Evolutionary conservation across 1,140 invertebrate genomes (phyloP), one percentile per base, ranked within the genome.

Genomic region (Bombus waltoni): DNA sequence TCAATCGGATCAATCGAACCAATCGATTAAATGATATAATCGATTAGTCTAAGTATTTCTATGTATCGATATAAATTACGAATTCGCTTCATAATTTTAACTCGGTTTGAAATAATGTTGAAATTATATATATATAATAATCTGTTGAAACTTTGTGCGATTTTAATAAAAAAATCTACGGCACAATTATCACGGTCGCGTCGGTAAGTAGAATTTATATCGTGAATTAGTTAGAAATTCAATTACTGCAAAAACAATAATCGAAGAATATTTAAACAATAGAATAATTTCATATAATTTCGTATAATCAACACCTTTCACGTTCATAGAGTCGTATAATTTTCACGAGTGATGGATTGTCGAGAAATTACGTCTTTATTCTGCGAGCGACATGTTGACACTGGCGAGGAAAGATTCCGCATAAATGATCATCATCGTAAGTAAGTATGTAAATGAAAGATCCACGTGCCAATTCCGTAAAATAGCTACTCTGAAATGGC

Each of bases 401-500:
- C 87, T 86, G 28, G 3, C 32, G 32, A 70, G 38, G 8, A 77
- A 74, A 18, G 18, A 65, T 86, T 81, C 5, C 68, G 4, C 0
- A 13, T 25, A n/a, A 47, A 13, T 10, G 28, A 62, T n/a, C 2
- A 8, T 59, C 47, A 44, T 59, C 83, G 28, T 11, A 28, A 4
- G 59, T 62, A 53, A 8, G 5, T 62, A 11, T 11, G 77, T 65
- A 25, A 81, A 81, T 70, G 73, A 74, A 53, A 71, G 78, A 47
- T 28, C 62, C 77, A 87, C 53, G 81, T 83, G 57, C 10, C 22
- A 18, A 10, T 32, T 70, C 32, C 42, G 38, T 74, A 47, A 32
- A n/a, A 32, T 11, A 32, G 66, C 28, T 82, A 40, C 28, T 28
- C 28, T 10, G 38, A 53, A 38, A 42, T 68, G 35, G 42, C 9